Base-by-base conservation (phyloP, 2,888 invertebrate genomes). In the Drosophila hamatofila region DNA sequence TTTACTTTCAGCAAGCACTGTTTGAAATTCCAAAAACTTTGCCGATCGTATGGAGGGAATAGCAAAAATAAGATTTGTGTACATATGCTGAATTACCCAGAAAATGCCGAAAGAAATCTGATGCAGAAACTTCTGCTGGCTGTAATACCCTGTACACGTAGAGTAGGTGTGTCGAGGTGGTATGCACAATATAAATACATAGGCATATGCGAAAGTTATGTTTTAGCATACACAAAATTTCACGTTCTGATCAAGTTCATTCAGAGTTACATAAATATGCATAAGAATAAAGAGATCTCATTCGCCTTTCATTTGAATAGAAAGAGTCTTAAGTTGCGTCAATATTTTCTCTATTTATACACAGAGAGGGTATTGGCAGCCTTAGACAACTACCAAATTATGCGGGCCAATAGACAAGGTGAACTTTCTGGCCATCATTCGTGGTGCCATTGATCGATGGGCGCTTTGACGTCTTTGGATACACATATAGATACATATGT, bases 1-100 rank as follows among this genome's bases (percentile, higher is more conserved):
- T 89, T 83, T 83, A 84, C 84, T 78, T 81, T 87, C 62, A 56
- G 69, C 85, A 64, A 67, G 64, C 72, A 85, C 72, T 85, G 73
- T 80, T 64, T 54, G 51, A 59, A 67, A 78, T 68, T 68, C 79
- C 61, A 61, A 65, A 73, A 54, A 57, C 62, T 69, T 68, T 57
- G 44, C 49, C 42, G 23, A 54, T 55, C 42, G 52, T 59, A 75
- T 78, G 74, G 65, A 75, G 68, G 59, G 59, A 85, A 59, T 70
- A 58, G 52, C 82, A 72, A 80, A 62, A 60, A 37, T 52, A 57
- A 62, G 27, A 67, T 71, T 57, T 52, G 37, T 52, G 37, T 41
- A n/a, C n/a, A n/a, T 33, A 33, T 42, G 33, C 49, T 33, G 60
- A 70, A 55, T 80, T 80, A 48, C 21, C 52, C 27, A 70, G 54